Conservation (phyloP, 1,140 invertebrate species). For the Drosophila saltans region DNA sequence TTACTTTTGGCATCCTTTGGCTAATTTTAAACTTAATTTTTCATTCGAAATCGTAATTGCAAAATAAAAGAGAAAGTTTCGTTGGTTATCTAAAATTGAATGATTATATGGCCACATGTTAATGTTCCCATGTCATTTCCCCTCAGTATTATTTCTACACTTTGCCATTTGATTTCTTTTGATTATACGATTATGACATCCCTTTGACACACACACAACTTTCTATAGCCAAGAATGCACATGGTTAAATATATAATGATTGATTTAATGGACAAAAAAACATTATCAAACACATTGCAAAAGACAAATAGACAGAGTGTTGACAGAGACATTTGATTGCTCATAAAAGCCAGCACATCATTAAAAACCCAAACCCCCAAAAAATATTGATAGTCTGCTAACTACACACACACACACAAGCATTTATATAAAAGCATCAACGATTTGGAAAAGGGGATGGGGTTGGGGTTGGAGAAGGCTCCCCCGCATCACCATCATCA, state of each 20-base stretch:
- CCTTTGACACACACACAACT: neutral
- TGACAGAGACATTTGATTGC: constrained; percentile 68
- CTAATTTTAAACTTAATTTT: neutral
- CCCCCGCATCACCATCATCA: constrained; percentile 15
- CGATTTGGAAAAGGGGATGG: neutral
- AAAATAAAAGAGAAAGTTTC: constrained; percentile 41
- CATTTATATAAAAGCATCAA: neutral
- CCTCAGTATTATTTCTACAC: constrained; percentile 12
- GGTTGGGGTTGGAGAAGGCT: neutral
- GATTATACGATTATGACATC: neutral
- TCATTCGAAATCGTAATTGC: constrained; percentile 46
- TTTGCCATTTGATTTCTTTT: constrained; percentile 16
- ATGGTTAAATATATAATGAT: constrained; percentile 58
- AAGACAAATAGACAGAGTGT: constrained; percentile 43
- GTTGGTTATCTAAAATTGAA: neutral
- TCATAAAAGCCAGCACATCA: constrained; percentile 72
- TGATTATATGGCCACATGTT: neutral
- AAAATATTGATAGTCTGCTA: constrained; percentile 44
- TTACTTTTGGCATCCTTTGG: neutral
- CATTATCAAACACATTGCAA: constrained; percentile 72
- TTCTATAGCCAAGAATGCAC: constrained; percentile 31
- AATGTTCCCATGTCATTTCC: constrained; percentile 8
- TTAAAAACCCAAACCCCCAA: constrained; percentile 61
- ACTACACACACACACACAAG: constrained; percentile 31
- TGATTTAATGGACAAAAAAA: constrained; percentile 71